Conservation (phyloP, 1,140 invertebrate species). For the Archivesica marissinica region DNA sequence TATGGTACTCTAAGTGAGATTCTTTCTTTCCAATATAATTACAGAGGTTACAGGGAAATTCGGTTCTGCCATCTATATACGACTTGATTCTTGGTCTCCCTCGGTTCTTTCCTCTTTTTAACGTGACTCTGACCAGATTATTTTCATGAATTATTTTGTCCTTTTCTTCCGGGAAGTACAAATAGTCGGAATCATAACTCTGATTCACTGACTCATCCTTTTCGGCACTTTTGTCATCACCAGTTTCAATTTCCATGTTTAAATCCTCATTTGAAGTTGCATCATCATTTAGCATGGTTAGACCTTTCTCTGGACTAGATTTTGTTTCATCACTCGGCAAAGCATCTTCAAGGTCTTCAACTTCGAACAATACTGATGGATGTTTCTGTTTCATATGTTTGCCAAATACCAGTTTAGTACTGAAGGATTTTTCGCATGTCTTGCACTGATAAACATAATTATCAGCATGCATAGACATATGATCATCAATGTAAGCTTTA, state of each 20-base stretch:
- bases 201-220: background rate
- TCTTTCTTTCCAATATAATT: slow-evolving; percentile 58
- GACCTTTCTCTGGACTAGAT: background rate
- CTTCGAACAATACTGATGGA: slow-evolving; percentile 20
- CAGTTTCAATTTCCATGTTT: background rate
- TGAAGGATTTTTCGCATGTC: slow-evolving; percentile 43
- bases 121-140: slow-evolving; percentile 36
- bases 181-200: slow-evolving; percentile 8
- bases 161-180: slow-evolving; percentile 23
- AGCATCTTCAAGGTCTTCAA: slow-evolving; percentile 37
- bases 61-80: slow-evolving; percentile 8
- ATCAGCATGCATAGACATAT: slow-evolving; percentile 40
- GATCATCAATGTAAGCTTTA: slow-evolving; percentile 48
- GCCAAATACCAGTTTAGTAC: slow-evolving; percentile 38
- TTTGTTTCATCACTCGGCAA: slow-evolving; percentile 7
- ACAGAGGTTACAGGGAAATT: slow-evolving; percentile 44
- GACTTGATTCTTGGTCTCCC: slow-evolving; percentile 36
- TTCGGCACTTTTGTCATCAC: background rate
- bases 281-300: slow-evolving; percentile 3
- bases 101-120: slow-evolving; percentile 50
- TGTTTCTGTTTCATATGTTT: slow-evolving; percentile 45
- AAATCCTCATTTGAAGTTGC: background rate
- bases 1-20: slow-evolving; percentile 42
- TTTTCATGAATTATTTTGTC: slow-evolving; percentile 48
- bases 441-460: slow-evolving; percentile 53